A percentile compares a stretch with the other conserved stretches of the same genome.
Conservation (phyloP, 1,140 invertebrate species). For the Ditylenchus dipsaci region DNA sequence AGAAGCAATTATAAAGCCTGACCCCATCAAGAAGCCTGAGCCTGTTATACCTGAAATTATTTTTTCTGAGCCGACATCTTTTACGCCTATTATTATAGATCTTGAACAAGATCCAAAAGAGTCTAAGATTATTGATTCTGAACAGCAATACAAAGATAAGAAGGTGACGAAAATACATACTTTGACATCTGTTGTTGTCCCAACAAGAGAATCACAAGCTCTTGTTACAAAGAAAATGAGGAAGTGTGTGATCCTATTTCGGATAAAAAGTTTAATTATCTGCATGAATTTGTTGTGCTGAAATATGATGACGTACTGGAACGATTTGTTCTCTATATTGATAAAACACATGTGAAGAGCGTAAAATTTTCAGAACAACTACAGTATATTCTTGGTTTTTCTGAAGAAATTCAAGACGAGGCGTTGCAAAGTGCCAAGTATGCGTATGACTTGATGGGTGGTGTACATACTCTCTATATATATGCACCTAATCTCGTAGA, state of each 20-base stretch:
- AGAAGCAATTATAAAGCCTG: too few relatives aligned
- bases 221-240: too few relatives aligned
- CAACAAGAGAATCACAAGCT: too few relatives aligned
- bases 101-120: too few relatives aligned
- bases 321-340: not conserved
- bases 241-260: not conserved
- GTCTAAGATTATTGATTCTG: too few relatives aligned
- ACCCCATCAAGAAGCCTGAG: too few relatives aligned
- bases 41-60: too few relatives aligned
- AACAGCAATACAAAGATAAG: too few relatives aligned
- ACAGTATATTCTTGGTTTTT: slow-evolving; percentile 1
- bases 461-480: slow-evolving; percentile 8
- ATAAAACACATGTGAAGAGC: not conserved
- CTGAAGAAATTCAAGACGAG: not conserved
- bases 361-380: not conserved
- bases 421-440: not conserved
- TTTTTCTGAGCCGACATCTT: too few relatives aligned
- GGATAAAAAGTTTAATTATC: not conserved
- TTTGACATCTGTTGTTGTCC: too few relatives aligned
- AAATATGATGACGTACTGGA: not conserved
- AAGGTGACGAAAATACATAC: too few relatives aligned
- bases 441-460: not conserved
- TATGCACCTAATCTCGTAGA: slow-evolving; percentile 22
- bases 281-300: not conserved
- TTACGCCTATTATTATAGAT: too few relatives aligned